Evolutionary conservation across 2,113 vertebrate genomes (phyloP).

Genomic region (Oncorhynchus kisutch): DNA sequence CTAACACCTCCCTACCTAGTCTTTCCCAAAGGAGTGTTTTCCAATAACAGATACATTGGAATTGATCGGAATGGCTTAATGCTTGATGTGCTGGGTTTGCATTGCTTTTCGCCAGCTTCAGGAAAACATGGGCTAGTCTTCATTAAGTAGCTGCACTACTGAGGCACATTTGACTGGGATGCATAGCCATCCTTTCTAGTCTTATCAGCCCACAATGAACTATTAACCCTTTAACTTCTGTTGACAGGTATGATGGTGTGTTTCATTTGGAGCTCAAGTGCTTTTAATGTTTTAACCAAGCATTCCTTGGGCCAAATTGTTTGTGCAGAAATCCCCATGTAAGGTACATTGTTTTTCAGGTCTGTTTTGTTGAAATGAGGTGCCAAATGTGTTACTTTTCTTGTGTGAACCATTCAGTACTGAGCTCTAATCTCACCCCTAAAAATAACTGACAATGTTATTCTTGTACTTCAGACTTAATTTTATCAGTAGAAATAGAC

Average conservation of each 20-base stretch:
- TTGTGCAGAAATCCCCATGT: neutral
- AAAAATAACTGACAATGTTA: conserved; percentile 21
- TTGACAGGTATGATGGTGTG: neutral
- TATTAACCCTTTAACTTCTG: neutral
- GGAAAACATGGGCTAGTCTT: neutral
- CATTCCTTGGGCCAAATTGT: neutral
- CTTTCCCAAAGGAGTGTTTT: neutral
- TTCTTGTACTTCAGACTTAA: neutral
- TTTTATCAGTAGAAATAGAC: neutral
- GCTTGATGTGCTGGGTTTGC: neutral
- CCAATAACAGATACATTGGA: neutral
- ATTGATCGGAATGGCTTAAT: conserved; percentile 1
- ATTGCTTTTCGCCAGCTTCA: neutral
- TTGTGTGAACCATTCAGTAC: neutral
- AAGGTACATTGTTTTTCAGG: neutral
- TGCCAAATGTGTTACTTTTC: conserved; percentile 21
- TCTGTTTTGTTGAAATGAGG: conserved; percentile 2
- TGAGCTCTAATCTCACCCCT: conserved; percentile 9
- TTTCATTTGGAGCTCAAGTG: neutral
- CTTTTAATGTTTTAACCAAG: neutral
- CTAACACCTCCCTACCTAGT: no score
- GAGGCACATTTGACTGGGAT: neutral
- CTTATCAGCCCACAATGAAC: neutral
- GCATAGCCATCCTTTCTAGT: neutral
- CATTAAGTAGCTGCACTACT: neutral